phyloP scores from a whole-genome alignment of 2,888 invertebrate species.

The Ormyrus nitidulus region DNA sequence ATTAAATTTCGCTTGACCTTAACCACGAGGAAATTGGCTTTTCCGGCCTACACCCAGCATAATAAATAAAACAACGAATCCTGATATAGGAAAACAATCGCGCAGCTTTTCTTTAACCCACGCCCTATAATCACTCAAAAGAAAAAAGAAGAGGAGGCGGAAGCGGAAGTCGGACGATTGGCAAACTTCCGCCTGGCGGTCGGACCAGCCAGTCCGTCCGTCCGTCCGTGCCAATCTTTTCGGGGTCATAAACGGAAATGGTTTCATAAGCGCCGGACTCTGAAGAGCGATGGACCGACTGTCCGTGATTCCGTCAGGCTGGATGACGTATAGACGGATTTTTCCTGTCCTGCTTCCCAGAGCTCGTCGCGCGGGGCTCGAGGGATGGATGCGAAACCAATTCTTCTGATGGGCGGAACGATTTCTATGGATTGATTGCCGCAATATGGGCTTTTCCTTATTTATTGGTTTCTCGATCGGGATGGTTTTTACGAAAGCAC shows the following conservation, averaged over 20 bases:
- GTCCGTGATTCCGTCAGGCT: too few relatives aligned
- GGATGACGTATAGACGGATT: too few relatives aligned
- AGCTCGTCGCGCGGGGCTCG: too few relatives aligned
- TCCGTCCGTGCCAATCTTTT: conserved; percentile 9
- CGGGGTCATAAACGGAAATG: conserved; percentile 17
- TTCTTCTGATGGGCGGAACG: too few relatives aligned
- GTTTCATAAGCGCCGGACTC: conserved; percentile 5
- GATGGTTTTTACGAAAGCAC: too few relatives aligned
- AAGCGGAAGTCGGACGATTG: conserved; percentile 5
- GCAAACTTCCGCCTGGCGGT: conserved; percentile 13
- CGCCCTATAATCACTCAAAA: not conserved
- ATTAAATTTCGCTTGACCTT: conserved; percentile 32
- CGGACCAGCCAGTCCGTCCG: not conserved
- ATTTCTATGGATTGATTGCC: too few relatives aligned
- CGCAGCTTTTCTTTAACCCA: not conserved
- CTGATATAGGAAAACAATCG: conserved; percentile 22
- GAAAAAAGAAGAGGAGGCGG: not conserved
- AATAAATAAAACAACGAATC: conserved; percentile 24
- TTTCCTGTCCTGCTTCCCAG: too few relatives aligned
- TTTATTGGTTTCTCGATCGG: too few relatives aligned
- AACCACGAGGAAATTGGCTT: conserved; percentile 15
- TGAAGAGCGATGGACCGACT: too few relatives aligned
- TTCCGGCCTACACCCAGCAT: conserved; percentile 1
- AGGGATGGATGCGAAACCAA: too few relatives aligned
- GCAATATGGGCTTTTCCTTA: too few relatives aligned